Evolutionary conservation across 2,888 invertebrate species (phyloP), one percentile per base, ranked within the genome.

Genomic region (Papilio elwesi): DNA sequence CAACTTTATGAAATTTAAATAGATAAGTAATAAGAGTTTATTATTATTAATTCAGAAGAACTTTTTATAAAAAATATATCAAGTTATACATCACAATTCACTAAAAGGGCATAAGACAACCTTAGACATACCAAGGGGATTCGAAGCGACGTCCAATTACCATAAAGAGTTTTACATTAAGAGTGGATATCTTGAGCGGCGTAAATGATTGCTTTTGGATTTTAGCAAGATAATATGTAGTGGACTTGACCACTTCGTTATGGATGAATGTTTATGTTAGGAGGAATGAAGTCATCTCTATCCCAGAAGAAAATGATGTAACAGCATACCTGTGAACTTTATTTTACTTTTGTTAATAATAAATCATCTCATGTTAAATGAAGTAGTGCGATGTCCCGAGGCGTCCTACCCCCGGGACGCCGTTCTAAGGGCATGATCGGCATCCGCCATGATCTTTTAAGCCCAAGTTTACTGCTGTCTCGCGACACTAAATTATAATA

Each of bases 401-500:
- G 74, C 71, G 74, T 67, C 53, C 49, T 70, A 70, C 71, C 74
- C 74, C 73, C 69, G 57, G 68, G 73, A 66, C 68, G 74, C 78
- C 73, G 67, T 76, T 75, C 51, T 51, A 68, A 74, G 65, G 48
- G 79, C 76, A 75, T 78, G 76, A 80, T 79, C 78, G 79, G 76
- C 78, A 79, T 76, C 77, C 78, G 67, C 79, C 80, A 81, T 90
- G 90, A 93, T 92, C 93, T 93, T 90, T 90, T 93, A 92, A 93
- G 92, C 90, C 85, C 83, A 83, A 89, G 87, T 92, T 92, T 92
- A 91, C 91, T 85, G 89, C 87, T 82, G 81, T 84, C 84, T 84
- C 83, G 85, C 87, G 83, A 85, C 83, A 92, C 90, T 93, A 93
- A 93, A 93, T 93, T 93, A 93, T 91, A 92, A 93, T 93, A 92